These are phyloP conservation scores for Serripes groenlandicus DNA, from an alignment of 2,888 invertebrate genomes.

Conservation along the genomic window DNA sequence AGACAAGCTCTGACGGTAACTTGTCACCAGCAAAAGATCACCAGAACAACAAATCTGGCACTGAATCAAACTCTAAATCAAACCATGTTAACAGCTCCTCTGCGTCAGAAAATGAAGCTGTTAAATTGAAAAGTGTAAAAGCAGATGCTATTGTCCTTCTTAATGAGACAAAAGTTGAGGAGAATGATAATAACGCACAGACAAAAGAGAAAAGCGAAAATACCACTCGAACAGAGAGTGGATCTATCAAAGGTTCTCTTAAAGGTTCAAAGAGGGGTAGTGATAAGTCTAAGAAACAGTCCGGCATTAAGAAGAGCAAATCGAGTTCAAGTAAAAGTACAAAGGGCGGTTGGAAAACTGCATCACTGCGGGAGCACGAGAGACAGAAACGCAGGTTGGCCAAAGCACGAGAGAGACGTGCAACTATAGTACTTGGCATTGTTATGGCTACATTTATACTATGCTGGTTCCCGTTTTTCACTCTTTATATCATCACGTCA, in stretches of 20 bases:
- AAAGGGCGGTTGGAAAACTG: conserved; percentile 64
- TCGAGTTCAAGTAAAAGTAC: conserved; percentile 40
- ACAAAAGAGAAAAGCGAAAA: neutral
- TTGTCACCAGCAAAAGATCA: conserved; percentile 2
- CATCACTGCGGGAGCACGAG: conserved; percentile 91
- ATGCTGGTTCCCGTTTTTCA: conserved; percentile 99
- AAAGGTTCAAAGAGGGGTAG: neutral
- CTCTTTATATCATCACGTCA: conserved; percentile 86
- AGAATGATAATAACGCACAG: neutral
- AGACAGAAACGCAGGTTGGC: conserved; percentile 97
- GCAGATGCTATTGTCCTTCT: neutral
- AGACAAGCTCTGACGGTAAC: conserved; percentile 11
- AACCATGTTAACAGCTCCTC: neutral
- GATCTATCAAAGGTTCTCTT: neutral
- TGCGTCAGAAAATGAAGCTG: neutral
- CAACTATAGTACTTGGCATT: conserved; percentile 97
- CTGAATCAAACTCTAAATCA: neutral
- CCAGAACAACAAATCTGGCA: neutral
- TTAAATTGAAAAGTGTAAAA: neutral
- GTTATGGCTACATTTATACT: conserved; percentile 99
- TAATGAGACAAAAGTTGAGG: neutral
- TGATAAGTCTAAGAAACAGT: conserved; percentile 23
- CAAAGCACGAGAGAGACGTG: conserved; percentile 97
- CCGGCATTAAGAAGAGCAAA: conserved; percentile 9
- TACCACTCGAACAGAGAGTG: neutral